Base-by-base conservation (phyloP, 1,140 invertebrate species). In the Chymomyza costata region DNA sequence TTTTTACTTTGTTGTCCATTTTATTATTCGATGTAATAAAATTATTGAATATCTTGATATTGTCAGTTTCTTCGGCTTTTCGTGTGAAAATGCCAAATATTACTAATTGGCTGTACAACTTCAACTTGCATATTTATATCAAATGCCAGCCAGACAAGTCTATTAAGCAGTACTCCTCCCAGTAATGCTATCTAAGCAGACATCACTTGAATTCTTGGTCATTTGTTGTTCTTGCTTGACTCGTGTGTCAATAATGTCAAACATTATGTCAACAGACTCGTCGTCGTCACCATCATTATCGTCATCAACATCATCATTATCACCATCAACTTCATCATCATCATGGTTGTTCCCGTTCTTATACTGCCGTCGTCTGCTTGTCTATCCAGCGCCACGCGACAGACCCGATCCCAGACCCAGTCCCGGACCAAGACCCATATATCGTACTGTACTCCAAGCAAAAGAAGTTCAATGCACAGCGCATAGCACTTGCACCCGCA, bases 161-260 rank as follows among this genome's bases (percentile, higher is more conserved):
- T 37, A 47, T 47, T 47, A 30, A 49, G 47, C 6, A 17, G 32
- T 8, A 25, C 16, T 6, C 55, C 51, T 59, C 49, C 30, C n/a
- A n/a, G n/a, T n/a, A n/a, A n/a, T n/a, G n/a, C n/a, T n/a, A n/a
- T 5, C 21, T 25, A 25, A 25, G 21, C 21, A 21, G 19, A 8
- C 38, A 32, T 21, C 40, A 35, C 18, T 38, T 60, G 52, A 56
- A 8, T 25, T 25, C 21, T 17, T 25, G 28, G 21, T 28, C 32
- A 37, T 21, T 39, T 17, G 28, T 46, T 39, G 28, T 17, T 45
- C 32, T 31, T 18, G 21, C 35, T 62, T 65, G 71, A 76, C 71
- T 76, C 62, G 71, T 78, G 71, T 76, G 71, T 76, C 73, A 76
- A 76, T 78, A 76, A 57, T 74, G 71, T 70, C 73, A 71, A 76